Percentiles rank a stretch among this genome's conserved stretches.
These are phyloP conservation scores for Ceuthmochares aereus DNA, from an alignment of 2,113 vertebrate species.

Conservation along the genomic window DNA sequence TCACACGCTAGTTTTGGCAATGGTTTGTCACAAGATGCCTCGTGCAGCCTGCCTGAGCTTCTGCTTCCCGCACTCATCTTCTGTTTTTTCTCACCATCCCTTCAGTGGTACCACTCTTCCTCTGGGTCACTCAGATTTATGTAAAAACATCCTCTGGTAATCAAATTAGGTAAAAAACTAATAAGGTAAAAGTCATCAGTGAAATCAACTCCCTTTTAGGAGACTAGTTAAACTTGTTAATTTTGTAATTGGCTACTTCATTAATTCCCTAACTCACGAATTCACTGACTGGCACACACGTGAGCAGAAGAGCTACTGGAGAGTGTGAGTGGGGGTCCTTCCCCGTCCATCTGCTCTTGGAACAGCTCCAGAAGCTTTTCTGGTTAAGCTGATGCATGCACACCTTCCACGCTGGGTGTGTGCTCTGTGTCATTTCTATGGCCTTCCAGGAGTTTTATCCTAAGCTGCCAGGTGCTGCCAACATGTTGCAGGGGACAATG, in stretches of 20 bases:
- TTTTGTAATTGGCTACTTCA: neutral
- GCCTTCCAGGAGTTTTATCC: neutral
- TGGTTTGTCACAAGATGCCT: neutral
- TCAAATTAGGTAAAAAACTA: neutral
- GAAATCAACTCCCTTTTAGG: neutral
- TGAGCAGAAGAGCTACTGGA: neutral
- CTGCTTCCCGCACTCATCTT: accelerated
- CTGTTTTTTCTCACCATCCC: neutral
- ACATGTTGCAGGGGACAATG: neutral
- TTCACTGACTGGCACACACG: neutral
- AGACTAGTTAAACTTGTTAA: too few relatives aligned
- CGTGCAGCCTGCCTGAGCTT: neutral
- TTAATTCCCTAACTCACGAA: neutral
- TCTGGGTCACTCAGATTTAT: neutral
- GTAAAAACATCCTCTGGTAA: neutral
- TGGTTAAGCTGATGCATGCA: neutral
- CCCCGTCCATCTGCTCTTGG: neutral
- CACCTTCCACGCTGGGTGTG: neutral
- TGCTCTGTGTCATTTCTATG: neutral
- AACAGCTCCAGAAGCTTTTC: neutral
- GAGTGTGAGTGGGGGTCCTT: accelerated
- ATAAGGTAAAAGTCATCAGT: neutral
- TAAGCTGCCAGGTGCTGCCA: neutral
- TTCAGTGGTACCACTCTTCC: neutral
- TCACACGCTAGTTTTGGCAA: accelerated